Evolutionary conservation across 1,140 invertebrate species (phyloP), one percentile per base, ranked within the genome.

Genomic region (Platorchestia sp.): DNA sequence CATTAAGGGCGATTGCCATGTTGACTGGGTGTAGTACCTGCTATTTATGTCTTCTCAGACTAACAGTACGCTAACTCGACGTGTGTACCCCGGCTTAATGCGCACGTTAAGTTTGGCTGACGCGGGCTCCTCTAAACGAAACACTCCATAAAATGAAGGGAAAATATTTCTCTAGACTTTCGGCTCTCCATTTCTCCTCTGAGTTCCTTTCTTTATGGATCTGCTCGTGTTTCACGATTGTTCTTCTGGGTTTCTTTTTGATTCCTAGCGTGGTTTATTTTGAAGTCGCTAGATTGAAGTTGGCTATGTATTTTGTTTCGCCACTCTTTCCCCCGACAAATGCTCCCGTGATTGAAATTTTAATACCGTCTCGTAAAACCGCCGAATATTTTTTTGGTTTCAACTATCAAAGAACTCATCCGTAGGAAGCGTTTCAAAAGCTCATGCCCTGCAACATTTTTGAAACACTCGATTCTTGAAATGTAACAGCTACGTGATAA

Each of bases 1-100:
- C 91, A 93, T 93, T 93, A 93, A 36, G 43, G 91, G 91, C 91
- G 91, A 93, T 93, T 93, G 91, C 91, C 91, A 93, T 93, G 91
- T 93, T 93, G 45, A 93, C 91, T 93, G 91, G 91, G 91, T 93
- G 91, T 93, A 47, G 91, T 93, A 93, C 91, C 45, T 93, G 22
- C 45, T 93, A 93, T 93, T 93, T 93, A 93, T 93, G 45, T 93
- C 91, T n/a, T 89, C 91, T n/a, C 91, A 36, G 40, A 44, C 91
- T 93, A 93, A 93, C 47, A 47, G 91, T 47, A 47, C 44, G 43
- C 43, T 93, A 93, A 93, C 91, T 44, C 91, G 43, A n/a, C 87
- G 43, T 44, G 40, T 93, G 91, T 93, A 93, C 19, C 0, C 41
- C 7, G 87, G 87, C 42, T 89, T 42, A 89, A 44, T 44, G n/a